These are phyloP conservation scores for Melanostoma mellinum DNA, from an alignment of 2,888 invertebrate species.

Conservation along the genomic window DNA sequence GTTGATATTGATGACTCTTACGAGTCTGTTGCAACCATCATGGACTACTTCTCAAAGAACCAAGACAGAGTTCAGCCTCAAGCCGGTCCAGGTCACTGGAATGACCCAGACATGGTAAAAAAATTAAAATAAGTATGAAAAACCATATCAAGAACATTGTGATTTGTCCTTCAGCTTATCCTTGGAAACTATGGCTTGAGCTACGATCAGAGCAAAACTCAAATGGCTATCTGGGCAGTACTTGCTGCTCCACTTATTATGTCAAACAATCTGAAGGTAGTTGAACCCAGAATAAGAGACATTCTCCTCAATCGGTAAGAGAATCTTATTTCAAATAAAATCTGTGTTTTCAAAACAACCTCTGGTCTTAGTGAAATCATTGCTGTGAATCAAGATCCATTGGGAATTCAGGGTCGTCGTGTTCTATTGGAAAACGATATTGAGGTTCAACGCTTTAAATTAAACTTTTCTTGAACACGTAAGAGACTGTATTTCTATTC, in stretches of 20 bases:
- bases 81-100: conserved; percentile 87
- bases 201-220: conserved; percentile 86
- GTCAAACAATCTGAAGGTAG: conserved; percentile 87
- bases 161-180: conserved; percentile 81
- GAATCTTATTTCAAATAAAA: no score
- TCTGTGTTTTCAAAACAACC: no score
- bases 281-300: conserved; percentile 84
- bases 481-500: conserved; percentile 5
- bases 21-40: conserved; percentile 83
- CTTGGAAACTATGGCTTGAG: conserved; percentile 86
- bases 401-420: conserved; percentile 86
- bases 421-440: conserved; percentile 78
- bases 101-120: conserved; percentile 87
- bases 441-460: conserved; percentile 75
- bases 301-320: conserved; percentile 85
- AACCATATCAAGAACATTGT: no score
- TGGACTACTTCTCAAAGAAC: conserved; percentile 85
- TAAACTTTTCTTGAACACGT: conserved; percentile 21
- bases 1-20: conserved; percentile 86
- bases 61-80: conserved; percentile 84
- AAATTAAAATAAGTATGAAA: no score
- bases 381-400: conserved; percentile 86
- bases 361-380: conserved; percentile 81
- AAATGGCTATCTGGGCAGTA: conserved; percentile 90
- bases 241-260: conserved; percentile 88